Evolutionary conservation across 2,113 vertebrate species (phyloP), one percentile per base, ranked within the genome.

Genomic region (Podarcis cretensis): DNA sequence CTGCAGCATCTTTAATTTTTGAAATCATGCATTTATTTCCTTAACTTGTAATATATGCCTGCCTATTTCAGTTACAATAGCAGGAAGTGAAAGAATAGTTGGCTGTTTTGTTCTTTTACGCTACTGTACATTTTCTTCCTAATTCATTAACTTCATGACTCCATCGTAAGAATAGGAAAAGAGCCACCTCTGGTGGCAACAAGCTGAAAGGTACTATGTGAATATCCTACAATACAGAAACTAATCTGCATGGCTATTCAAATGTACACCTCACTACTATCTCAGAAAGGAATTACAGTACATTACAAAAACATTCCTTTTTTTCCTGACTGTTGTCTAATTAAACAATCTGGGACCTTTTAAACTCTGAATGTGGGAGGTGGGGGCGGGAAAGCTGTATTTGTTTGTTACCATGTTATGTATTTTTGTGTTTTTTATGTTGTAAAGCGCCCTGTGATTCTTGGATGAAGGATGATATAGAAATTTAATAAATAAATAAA

Each of bases 111-210:
- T 57, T 25, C n/a, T 86, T 88, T 89, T 87, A 89, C 75, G 85
- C 89, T 86, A 35, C 35, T 0, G 1, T 37, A 69, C 40, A 74
- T 73, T 78, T 84, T 90, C 59, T 37, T 81, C 86, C 63, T 25
- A 65, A 43, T 35, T n/a, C 30, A 71, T 79, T n/a, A 88, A 14
- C 10, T 68, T 37, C 23, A 30, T 86, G 40, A 9, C 66, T 87
- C 6, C 32, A 59, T 37, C 18, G 89, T 87, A 77, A 32, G 87
- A 54, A 68, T 37, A 48, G 83, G 83, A 88, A 57, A 89, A 87
- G 25, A 88, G 23, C 27, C 35, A 77, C 68, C 77, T 59, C 35
- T 71, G 76, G 66, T 63, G 86, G 74, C 59, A 57, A 66, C 48
- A 20, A 88, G 68, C 35, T 74, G 65, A 76, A 91, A 75, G n/a